Evolutionary conservation across 1,140 invertebrate species (phyloP).

Genomic region (Papilio aristodemus): DNA sequence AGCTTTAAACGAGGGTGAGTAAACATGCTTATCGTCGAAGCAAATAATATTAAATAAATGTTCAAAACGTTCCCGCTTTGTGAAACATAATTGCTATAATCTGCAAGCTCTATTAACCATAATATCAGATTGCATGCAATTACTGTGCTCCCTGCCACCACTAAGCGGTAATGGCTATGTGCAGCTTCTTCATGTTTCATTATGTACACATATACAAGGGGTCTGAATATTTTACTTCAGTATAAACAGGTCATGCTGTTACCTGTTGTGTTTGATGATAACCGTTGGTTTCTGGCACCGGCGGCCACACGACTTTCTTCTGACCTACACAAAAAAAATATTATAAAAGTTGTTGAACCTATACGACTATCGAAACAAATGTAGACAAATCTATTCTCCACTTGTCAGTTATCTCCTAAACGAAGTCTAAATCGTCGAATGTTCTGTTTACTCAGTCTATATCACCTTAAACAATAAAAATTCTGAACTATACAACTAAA

Average conservation of each 20-base stretch:
- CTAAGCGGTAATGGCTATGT: conserved; percentile 55
- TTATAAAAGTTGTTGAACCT: conserved; percentile 15
- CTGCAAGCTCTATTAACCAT: conserved; percentile 30
- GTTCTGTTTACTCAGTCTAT: no score
- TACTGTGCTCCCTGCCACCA: conserved; percentile 46
- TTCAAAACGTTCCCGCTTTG: conserved; percentile 18
- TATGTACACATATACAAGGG: conserved; percentile 28
- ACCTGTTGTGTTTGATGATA: conserved; percentile 79
- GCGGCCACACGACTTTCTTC: conserved; percentile 91
- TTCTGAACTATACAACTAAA: no score
- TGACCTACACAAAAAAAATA: conserved; percentile 83
- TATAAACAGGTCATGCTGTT: conserved; percentile 32
- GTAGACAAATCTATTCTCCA: no score
- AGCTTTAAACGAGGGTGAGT: not conserved
- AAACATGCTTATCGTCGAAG: not conserved
- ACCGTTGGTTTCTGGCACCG: conserved; percentile 85
- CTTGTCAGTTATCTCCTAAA: no score
- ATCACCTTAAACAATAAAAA: no score
- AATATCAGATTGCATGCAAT: conserved; percentile 49
- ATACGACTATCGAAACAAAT: no score
- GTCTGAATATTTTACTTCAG: not conserved
- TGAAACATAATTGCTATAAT: conserved; percentile 23
- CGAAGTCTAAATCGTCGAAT: no score
- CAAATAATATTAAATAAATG: conserved; percentile 27
- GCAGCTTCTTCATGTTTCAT: conserved; percentile 44